Base-by-base conservation (phyloP, 2,888 invertebrate genomes). In the Pecten maximus region DNA sequence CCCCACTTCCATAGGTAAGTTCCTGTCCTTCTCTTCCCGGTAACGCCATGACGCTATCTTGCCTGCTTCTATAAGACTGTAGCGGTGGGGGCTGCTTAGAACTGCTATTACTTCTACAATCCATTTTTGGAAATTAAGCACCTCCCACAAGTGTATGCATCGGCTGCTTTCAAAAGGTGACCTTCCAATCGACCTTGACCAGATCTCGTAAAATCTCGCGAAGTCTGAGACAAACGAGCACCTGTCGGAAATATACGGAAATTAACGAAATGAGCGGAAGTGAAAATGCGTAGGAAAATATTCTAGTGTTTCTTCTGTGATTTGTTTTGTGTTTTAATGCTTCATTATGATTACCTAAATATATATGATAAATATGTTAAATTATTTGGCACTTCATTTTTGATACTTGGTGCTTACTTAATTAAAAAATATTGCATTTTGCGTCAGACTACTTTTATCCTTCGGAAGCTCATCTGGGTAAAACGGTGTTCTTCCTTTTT, bases 1-100 rank as follows among this genome's bases (percentile, higher is more conserved):
- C 98, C 91, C 95, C 95, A 50, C 93, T 91, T 12, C 95, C 95
- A 39, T 94, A 93, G 8, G 94, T 94, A 8, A 97, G 95, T 60
- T 95, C 92, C 91, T 96, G 96, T 2, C 97, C 97, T 92, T 97
- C 97, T 91, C 94, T 95, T 40, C 97, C 96, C 60, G 94, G 94
- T 12, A 94, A 94, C 16, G 93, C 94, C 91, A 94, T 92, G 86
- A 95, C 94, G 90, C 96, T 96, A 91, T 95, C 94, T 91, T 94
- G 94, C 28, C 95, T 91, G 40, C 88, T 60, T 40, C 91, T 74
- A 35, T 16, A 28, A 1, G 28, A 35, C 74, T 74, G 35, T 0
- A 28, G 74, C 12, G 35, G 28, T 12, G 74, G 35, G 12, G 28
- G 74, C 10, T 28, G 35, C 35, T 35, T 74, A 74, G 74, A 74